Percentiles rank a stretch among this genome's conserved stretches.
These are phyloP conservation scores for Channa striata DNA, from an alignment of 2,797 vertebrate species.

Conservation along the genomic window DNA sequence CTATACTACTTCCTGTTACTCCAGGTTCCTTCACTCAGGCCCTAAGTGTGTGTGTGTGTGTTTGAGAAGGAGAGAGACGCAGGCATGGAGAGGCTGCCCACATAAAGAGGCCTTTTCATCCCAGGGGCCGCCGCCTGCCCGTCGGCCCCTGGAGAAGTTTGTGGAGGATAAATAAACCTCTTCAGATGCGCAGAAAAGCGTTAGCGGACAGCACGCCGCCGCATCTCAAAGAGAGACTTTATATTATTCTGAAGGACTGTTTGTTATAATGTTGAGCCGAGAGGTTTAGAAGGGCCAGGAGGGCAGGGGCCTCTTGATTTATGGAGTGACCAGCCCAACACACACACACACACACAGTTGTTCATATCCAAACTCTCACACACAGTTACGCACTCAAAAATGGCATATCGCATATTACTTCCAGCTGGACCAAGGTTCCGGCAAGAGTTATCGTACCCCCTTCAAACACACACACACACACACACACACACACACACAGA, in stretches of 20 bases:
- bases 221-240: slow-evolving; percentile 72
- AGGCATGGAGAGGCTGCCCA: slow-evolving; percentile 59
- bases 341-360: slow-evolving; percentile 7
- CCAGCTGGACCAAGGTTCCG: slow-evolving; percentile 67
- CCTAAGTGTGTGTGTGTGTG: slow-evolving; percentile 10
- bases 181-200: slow-evolving; percentile 69
- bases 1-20: slow-evolving; percentile 48
- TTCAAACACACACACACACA: slow-evolving; percentile 20
- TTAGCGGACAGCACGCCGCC: slow-evolving; percentile 36
- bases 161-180: slow-evolving; percentile 82
- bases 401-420: slow-evolving; percentile 72
- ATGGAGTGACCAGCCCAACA: slow-evolving; percentile 66
- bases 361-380: slow-evolving; percentile 27
- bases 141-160: slow-evolving; percentile 71
- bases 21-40: slow-evolving; percentile 20
- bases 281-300: slow-evolving; percentile 48
- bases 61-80: slow-evolving; percentile 22
- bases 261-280: slow-evolving; percentile 73
- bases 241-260: slow-evolving; percentile 74
- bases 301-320: slow-evolving; percentile 74
- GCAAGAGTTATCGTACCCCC: slow-evolving; percentile 24
- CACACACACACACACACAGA: slow-evolving; percentile 27
- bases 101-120: slow-evolving; percentile 79
- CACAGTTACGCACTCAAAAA: slow-evolving; percentile 43
- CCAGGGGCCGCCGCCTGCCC: slow-evolving; percentile 59